A percentile compares a stretch with the other conserved stretches of the same genome.
These are phyloP conservation scores for Rhombomys opimus DNA, from an alignment of 2,113 vertebrate species.

Conservation along the genomic window DNA sequence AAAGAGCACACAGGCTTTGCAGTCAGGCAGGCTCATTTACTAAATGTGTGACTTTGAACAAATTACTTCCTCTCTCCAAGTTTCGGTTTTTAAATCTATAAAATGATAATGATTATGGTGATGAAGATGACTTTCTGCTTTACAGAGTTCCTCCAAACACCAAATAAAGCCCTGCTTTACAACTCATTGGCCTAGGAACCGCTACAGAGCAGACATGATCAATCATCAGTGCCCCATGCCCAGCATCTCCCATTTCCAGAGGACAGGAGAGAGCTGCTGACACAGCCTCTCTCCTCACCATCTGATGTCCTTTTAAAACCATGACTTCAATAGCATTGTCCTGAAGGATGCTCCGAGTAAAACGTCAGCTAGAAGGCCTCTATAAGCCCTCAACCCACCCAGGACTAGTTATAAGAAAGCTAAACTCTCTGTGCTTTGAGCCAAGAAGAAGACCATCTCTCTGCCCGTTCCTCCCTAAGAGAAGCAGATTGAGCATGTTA, in stretches of 20 bases:
- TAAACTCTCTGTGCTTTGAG: background rate
- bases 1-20: background rate
- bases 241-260: background rate
- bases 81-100: constrained; percentile 13
- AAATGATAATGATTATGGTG: constrained; percentile 3
- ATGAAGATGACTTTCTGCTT: constrained; percentile 11
- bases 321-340: background rate
- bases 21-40: background rate
- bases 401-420: background rate
- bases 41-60: background rate
- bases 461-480: background rate
- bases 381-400: background rate
- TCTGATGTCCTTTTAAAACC: background rate
- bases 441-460: background rate
- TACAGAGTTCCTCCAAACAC: constrained; percentile 31
- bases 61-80: constrained; percentile 3
- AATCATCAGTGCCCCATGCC: background rate
- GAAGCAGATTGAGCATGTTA: background rate
- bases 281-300: background rate
- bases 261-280: background rate
- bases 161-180: background rate
- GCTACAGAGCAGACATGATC: background rate
- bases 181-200: background rate
- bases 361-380: background rate
- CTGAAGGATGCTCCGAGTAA: background rate